phyloP scores from a whole-genome alignment of 2,113 vertebrate genomes.

The Rhabdornis inornatus region DNA sequence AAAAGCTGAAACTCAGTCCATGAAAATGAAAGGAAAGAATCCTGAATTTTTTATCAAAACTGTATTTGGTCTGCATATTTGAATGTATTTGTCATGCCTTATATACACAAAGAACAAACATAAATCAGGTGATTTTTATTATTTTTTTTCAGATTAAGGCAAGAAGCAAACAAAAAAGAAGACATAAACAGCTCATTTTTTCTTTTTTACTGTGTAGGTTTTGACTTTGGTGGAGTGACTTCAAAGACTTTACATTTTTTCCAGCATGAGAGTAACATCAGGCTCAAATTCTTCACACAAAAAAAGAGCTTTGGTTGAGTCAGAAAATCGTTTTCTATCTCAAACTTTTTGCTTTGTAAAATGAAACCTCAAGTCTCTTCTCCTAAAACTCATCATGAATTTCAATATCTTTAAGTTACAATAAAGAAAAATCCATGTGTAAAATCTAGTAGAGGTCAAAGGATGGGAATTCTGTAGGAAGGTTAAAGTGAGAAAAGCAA shows the following conservation, averaged over 20 bases:
- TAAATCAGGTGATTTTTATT: conserved; percentile 25
- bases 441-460: not conserved
- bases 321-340: not conserved
- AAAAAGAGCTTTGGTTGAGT: not conserved
- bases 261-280: not conserved
- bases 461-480: not conserved
- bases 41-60: conserved; percentile 47
- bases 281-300: not conserved
- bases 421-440: not conserved
- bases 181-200: conserved; percentile 10
- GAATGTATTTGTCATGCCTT: conserved; percentile 17
- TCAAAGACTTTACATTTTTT: conserved; percentile 41
- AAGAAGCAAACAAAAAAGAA: conserved; percentile 24
- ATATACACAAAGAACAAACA: not conserved
- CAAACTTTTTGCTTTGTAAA: not conserved
- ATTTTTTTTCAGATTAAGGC: conserved; percentile 8
- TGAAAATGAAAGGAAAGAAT: conserved; percentile 34
- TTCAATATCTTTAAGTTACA: not conserved
- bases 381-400: not conserved
- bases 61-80: conserved; percentile 34
- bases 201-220: not conserved
- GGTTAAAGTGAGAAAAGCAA: not conserved
- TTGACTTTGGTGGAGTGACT: conserved; percentile 45
- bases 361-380: not conserved
- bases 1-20: not conserved